These are phyloP conservation scores for Hypselothyrea guttata DNA, from an alignment of 2,888 invertebrate genomes.

Conservation along the genomic window DNA sequence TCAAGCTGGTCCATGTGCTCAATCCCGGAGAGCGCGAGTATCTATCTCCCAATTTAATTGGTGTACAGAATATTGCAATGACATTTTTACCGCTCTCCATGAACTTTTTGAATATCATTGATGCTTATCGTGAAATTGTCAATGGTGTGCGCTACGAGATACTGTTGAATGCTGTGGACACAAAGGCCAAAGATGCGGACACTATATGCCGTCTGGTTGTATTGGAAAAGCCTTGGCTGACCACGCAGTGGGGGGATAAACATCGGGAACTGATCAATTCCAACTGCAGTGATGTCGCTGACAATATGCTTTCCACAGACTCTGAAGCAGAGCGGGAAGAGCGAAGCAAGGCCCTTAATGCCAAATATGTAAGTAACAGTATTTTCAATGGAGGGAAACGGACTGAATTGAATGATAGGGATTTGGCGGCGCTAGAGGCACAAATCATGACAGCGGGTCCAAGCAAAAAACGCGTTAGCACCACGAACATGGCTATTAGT, in stretches of 20 bases:
- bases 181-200: slow-evolving; percentile 74
- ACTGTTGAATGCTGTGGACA: slow-evolving; percentile 77
- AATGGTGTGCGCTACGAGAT: slow-evolving; percentile 81
- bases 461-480: slow-evolving; percentile 34
- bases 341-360: slow-evolving; percentile 63
- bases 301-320: slow-evolving; percentile 44
- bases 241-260: slow-evolving; percentile 84
- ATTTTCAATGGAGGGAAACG: slow-evolving; percentile 79
- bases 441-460: slow-evolving; percentile 71
- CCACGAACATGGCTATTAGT: slow-evolving; percentile 4
- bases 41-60: slow-evolving; percentile 80
- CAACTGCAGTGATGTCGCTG: slow-evolving; percentile 85
- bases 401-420: slow-evolving; percentile 76
- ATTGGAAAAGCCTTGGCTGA: slow-evolving; percentile 87
- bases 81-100: slow-evolving; percentile 79
- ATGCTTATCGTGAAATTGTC: slow-evolving; percentile 81
- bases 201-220: slow-evolving; percentile 85
- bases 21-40: slow-evolving; percentile 81
- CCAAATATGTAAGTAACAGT: slow-evolving; percentile 79
- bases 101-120: slow-evolving; percentile 80
- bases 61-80: slow-evolving; percentile 81
- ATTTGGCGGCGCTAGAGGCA: slow-evolving; percentile 78
- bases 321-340: slow-evolving; percentile 45
- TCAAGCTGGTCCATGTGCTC: slow-evolving; percentile 77
- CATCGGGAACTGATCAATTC: slow-evolving; percentile 85